Evolutionary conservation across 1,140 invertebrate species (phyloP).

Genomic region (Augochlora pura): DNA sequence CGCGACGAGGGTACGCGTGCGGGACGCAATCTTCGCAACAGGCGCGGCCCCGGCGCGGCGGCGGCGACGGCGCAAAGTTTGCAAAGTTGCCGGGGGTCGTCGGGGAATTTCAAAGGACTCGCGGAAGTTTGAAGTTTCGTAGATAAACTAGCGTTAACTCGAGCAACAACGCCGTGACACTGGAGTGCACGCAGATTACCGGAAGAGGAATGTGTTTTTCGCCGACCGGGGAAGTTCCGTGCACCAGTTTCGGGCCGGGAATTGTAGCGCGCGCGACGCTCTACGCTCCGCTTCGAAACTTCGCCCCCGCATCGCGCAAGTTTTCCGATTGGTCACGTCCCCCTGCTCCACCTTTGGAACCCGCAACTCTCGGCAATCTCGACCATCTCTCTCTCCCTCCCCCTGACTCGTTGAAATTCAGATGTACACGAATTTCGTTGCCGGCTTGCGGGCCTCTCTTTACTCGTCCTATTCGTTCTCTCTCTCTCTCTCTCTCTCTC

Average conservation of each 20-base stretch:
- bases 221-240: constrained; percentile 26
- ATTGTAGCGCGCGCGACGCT: neutral
- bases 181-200: constrained; percentile 1
- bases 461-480: neutral
- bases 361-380: constrained; percentile 1
- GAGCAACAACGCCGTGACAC: constrained; percentile 1
- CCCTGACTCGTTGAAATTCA: constrained; percentile 20
- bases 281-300: constrained; percentile 7
- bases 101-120: constrained; percentile 13
- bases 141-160: constrained; percentile 6
- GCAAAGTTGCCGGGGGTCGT: neutral
- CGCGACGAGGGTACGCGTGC: neutral
- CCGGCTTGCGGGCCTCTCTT: neutral
- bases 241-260: constrained; percentile 41
- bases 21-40: neutral
- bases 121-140: neutral
- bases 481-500: too few species aligned
- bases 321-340: constrained; percentile 41
- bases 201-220: constrained; percentile 13
- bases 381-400: neutral
- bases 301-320: constrained; percentile 8
- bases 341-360: too few species aligned
- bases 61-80: neutral
- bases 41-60: neutral
- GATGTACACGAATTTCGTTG: constrained; percentile 15